phyloP scores from a whole-genome alignment of 92 coral and sea anemone genomes.

The Heteractis magnifica region DNA sequence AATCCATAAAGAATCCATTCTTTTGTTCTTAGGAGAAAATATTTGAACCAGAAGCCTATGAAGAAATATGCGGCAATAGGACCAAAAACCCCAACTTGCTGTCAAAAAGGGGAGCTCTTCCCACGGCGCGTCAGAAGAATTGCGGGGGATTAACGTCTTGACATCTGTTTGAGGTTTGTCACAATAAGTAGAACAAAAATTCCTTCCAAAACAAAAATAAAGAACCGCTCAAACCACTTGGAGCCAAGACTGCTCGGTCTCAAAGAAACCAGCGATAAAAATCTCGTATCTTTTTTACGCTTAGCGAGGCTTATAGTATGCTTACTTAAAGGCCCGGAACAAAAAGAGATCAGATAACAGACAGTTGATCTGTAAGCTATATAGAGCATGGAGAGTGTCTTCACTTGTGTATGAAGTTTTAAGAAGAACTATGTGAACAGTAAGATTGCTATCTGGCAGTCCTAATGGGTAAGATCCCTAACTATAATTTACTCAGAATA shows the following conservation, averaged over 20 bases:
- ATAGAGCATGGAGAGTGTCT: background rate
- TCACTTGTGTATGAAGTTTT: background rate
- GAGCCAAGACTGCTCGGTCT: background rate
- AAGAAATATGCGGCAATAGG: too few relatives aligned
- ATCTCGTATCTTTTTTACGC: background rate
- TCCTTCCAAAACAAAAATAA: background rate
- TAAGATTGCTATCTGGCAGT: background rate
- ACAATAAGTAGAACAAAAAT: background rate
- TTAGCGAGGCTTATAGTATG: background rate
- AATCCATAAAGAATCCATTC: too few relatives aligned
- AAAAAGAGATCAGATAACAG: background rate
- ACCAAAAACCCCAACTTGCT: background rate
- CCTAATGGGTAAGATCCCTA: background rate
- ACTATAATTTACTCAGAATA: background rate
- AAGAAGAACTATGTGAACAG: background rate
- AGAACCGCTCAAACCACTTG: constrained; percentile 3
- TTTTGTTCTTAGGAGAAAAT: too few relatives aligned
- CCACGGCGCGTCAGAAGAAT: background rate
- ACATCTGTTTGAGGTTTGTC: background rate
- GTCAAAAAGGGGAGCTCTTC: background rate
- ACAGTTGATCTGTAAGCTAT: background rate
- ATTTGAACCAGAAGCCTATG: too few relatives aligned
- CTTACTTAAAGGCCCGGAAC: background rate
- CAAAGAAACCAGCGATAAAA: background rate
- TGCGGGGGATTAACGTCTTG: background rate